A percentile compares a stretch with the other conserved stretches of the same genome.
phyloP scores from a whole-genome alignment of 2,888 invertebrate genomes.

The Acronicta leporina region DNA sequence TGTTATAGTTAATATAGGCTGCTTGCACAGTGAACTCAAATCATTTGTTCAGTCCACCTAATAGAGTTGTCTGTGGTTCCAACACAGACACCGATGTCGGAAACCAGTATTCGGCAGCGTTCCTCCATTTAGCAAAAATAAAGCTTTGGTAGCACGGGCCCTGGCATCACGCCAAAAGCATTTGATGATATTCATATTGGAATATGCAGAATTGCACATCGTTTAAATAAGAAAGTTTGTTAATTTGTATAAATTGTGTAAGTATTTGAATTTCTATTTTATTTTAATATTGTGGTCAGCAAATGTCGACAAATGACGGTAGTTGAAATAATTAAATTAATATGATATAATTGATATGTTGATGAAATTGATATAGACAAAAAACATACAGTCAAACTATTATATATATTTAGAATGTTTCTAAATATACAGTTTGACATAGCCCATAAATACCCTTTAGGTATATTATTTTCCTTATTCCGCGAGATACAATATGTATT shows the following conservation, averaged over 20 bases:
- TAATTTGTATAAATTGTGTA: constrained; percentile 7
- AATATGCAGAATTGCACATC: constrained; percentile 54
- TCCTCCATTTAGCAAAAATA: constrained; percentile 60
- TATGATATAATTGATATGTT: neutral
- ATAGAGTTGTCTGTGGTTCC: constrained; percentile 33
- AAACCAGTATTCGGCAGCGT: constrained; percentile 46
- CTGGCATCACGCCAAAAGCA: constrained; percentile 62
- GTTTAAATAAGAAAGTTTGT: constrained; percentile 30
- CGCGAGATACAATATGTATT: too few relatives aligned
- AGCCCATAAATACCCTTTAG: too few relatives aligned
- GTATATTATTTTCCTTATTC: too few relatives aligned
- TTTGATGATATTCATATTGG: constrained; percentile 47
- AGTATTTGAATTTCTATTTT: constrained; percentile 8
- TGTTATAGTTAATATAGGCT: constrained; percentile 31
- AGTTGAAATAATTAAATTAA: constrained; percentile 5
- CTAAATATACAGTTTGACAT: too few relatives aligned
- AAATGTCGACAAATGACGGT: neutral
- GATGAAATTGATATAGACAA: neutral
- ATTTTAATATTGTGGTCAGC: constrained; percentile 3
- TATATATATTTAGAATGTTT: too few relatives aligned
- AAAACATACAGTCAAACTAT: too few relatives aligned
- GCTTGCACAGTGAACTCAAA: constrained; percentile 30
- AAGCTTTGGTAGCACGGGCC: constrained; percentile 38
- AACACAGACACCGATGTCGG: constrained; percentile 46
- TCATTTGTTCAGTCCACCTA: constrained; percentile 30